phyloP scores from a whole-genome alignment of 2,888 invertebrate species.

The Drosophila kanekoi region DNA sequence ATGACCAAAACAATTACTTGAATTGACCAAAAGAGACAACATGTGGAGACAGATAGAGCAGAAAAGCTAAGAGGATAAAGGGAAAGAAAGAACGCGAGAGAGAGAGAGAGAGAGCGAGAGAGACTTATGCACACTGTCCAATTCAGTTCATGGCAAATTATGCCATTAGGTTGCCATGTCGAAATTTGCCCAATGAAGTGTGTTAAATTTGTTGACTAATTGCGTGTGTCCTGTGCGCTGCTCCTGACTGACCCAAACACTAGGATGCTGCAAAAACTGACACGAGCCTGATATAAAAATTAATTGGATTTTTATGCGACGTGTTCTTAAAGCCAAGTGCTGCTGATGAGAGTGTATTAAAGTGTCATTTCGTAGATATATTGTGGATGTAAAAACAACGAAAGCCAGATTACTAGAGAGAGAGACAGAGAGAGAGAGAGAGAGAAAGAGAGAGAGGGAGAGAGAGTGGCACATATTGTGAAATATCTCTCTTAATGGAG shows the following conservation, averaged over 20 bases:
- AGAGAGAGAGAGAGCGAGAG: background rate
- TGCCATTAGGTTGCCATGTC: slow-evolving; percentile 68
- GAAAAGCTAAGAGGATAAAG: background rate
- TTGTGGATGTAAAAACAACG: background rate
- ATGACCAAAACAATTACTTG: slow-evolving; percentile 61
- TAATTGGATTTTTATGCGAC: slow-evolving; percentile 68
- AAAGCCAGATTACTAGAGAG: background rate
- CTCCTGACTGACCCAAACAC: slow-evolving; percentile 3
- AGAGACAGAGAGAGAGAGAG: no score
- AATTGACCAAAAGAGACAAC: slow-evolving; percentile 34
- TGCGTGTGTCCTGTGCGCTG: slow-evolving; percentile 58
- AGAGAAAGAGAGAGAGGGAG: no score
- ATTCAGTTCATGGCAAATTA: slow-evolving; percentile 68
- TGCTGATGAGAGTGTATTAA: slow-evolving; percentile 28
- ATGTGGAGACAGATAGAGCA: slow-evolving; percentile 5
- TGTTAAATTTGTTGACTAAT: slow-evolving; percentile 73
- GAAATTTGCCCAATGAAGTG: slow-evolving; percentile 74
- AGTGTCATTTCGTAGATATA: slow-evolving; percentile 12
- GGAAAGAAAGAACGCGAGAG: background rate
- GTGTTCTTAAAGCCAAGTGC: slow-evolving; percentile 24
- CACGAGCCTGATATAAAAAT: slow-evolving; percentile 61
- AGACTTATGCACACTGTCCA: slow-evolving; percentile 35
- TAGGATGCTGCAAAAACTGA: slow-evolving; percentile 30
- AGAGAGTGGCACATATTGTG: background rate
- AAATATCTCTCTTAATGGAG: no score